Evolutionary conservation across 2,888 invertebrate species (phyloP), one percentile per base, ranked within the genome.

Genomic region (Drosophila multiciliata): DNA sequence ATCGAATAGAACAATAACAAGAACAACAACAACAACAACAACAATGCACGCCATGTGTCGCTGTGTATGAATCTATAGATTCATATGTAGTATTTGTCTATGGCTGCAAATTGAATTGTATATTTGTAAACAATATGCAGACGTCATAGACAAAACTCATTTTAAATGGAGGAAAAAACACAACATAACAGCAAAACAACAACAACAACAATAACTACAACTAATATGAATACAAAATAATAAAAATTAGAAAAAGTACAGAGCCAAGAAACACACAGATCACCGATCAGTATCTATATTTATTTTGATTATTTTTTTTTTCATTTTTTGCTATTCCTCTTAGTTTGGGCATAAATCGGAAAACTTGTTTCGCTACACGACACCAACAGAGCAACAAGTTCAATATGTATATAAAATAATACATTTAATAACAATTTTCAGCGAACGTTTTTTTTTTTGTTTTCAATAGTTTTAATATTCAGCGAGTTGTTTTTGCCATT

Each of bases 61-160:
- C 63, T 75, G 53, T 52, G 23, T 42, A 52, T 53, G 72, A 65
- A 40, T 72, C 66, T 80, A 55, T 61, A 78, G 72, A 64, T 78
- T 72, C 55, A 62, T 48, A 32, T 55, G 53, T 61, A 62, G 32
- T 69, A 58, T 59, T 57, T 57, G 20, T 64, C 67, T 53, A 59
- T 70, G 50, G 65, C 67, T 86, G 75, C 78, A 82, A 88, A 86
- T 83, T 80, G 84, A 88, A 86, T 78, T 71, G 84, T 78, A 88
- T 84, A 86, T 86, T 87, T 86, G 86, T 87, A 87, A 87, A 87
- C 89, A 89, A 84, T 83, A 84, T 77, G 72, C 81, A 82, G 84
- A 89, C 89, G 89, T 84, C 89, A 87, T 84, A 84, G 76, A 80
- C 72, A 72, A 80, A 86, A 78, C 87, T 74, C 81, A 87, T 89